phyloP scores from a whole-genome alignment of 35 echinoderm and acorn worm genomes.

The Hemicentrotus pulcherrimus region DNA sequence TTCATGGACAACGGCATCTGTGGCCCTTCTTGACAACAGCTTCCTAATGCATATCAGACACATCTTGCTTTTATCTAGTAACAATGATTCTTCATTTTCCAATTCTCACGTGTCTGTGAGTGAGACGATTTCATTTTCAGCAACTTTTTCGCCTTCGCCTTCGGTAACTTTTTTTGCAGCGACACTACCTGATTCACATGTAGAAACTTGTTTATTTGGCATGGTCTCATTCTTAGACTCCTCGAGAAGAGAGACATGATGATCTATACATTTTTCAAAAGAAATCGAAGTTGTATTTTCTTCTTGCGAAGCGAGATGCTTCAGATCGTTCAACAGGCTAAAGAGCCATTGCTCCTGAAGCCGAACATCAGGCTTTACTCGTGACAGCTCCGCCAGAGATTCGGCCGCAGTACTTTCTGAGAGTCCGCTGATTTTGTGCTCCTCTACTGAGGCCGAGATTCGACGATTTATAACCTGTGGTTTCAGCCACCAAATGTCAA shows the following conservation, averaged over 20 bases:
- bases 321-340: not conserved
- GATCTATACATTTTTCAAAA: not conserved
- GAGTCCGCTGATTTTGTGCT: not conserved
- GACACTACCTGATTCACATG: not conserved
- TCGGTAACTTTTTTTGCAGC: not conserved
- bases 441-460: constrained; percentile 43
- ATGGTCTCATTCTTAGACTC: not conserved
- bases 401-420: not conserved
- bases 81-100: not conserved
- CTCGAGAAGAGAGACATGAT: not conserved
- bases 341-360: not conserved
- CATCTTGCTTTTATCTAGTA: not conserved
- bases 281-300: not conserved
- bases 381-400: not conserved
- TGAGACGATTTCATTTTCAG: not conserved
- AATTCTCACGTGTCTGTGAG: not conserved
- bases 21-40: not conserved
- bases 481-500: constrained; percentile 78
- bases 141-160: not conserved
- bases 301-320: not conserved
- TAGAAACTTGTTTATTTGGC: not conserved
- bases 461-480: constrained; percentile 85
- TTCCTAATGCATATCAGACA: constrained; percentile 23
- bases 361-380: not conserved
- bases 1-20: not conserved